Base-by-base conservation (phyloP, 2,888 invertebrate species). In the Cerastis rubricosa region DNA sequence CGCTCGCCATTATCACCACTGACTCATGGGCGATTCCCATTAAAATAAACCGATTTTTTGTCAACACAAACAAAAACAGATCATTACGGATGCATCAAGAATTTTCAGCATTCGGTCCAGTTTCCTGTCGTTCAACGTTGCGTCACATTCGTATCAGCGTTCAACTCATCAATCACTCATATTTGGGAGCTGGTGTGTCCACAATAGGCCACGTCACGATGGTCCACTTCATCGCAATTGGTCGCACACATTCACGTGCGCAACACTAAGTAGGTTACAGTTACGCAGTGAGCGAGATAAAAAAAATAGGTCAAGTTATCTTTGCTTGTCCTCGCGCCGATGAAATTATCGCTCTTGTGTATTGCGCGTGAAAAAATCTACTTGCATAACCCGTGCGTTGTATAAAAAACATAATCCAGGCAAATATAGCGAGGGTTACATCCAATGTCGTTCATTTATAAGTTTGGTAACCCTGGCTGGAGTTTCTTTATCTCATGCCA, bases 231-330 rank as follows among this genome's bases (percentile, higher is more conserved):
- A 88, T 91, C 92, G 92, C 87, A 88, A 89, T 89, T 88, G 92
- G 93, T 92, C 90, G 91, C 90, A 88, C 84, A 90, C 88, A 90
- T 92, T 92, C 94, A 94, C 93, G 93, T 94, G 94, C 88, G 71
- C 88, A 89, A 78, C 90, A 87, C 90, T 92, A 96, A 93, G 93
- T 96, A 93, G 96, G 96, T 96, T 96, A 96, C 91, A 95, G 93
- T 94, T 92, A 93, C 94, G 93, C 91, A 92, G 93, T 90, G 92
- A 90, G 90, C 82, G 92, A 95, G 96, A 96, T 96, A 96, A 96
- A 96, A 95, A 95, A 96, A 95, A 96, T 96, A 92, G 96, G 96
- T 96, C 96, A 96, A 96, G 96, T 96, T 96, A 96, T 96, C 96
- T 96, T 95, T 88, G 91, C 91, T 91, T 93, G 96, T 96, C 96